Base-by-base conservation (phyloP, 2,797 vertebrate genomes). In the Morus bassanus region DNA sequence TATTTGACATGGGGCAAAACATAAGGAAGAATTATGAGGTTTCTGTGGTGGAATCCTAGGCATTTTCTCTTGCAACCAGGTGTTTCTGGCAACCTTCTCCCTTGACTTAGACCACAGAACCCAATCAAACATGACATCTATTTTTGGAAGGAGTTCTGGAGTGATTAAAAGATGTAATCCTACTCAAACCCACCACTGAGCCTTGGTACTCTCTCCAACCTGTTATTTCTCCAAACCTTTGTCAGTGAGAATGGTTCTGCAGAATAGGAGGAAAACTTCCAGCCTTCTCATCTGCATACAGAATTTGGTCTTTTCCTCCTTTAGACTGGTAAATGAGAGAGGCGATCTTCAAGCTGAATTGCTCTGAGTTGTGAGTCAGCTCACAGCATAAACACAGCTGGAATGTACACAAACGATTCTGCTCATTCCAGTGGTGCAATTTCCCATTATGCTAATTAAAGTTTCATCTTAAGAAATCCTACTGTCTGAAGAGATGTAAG, bases 381-480 rank as follows among this genome's bases (percentile, higher is more conserved):
- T 91, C 50, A 54, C 33, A 77, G 60, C 78, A 89, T 95, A 96
- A 96, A 96, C 92, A 85, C 88, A 96, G 92, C 94, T 95, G 95
- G 81, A 96, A 82, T 74, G 22, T 85, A 92, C 89, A 93, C 81
- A 95, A 92, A 89, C 0, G 8, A 89, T 80, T 94, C 84, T 59
- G 78, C 69, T 96, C 86, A 30, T 87, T 94, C 90, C 93, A 93
- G 86, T 56, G 93, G 93, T 92, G 94, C 95, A 96, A 96, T 96
- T 97, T 97, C 74, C 95, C 93, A 95, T 96, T 95, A 94, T 69
- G 88, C 22, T 91, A 95, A 97, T 95, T 83, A 74, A 93, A 87
- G 30, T 79, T 93, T 72, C 64, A 41, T 83, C 72, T 81, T 43
- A 65, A 57, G 79, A 76, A 70, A 69, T 46, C 23, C 50, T 76